phyloP scores from a whole-genome alignment of 2,888 invertebrate genomes.

The Sericinus montela region DNA sequence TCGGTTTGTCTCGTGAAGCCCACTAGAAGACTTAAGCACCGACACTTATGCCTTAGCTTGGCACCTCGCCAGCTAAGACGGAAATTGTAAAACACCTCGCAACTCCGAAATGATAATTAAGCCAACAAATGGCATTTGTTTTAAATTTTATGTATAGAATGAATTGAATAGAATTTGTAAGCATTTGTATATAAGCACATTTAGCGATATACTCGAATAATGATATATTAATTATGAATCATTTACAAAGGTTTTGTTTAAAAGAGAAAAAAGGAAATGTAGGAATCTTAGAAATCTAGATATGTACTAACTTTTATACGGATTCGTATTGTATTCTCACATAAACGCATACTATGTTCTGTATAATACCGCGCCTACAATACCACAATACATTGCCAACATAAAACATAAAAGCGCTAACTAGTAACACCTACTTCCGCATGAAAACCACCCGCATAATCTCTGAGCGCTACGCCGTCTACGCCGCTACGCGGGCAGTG shows the following conservation, averaged over 20 bases:
- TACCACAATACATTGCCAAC: conserved; percentile 3
- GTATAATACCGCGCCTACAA: conserved; percentile 4
- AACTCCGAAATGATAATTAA: background rate
- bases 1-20: background rate
- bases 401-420: conserved; percentile 14
- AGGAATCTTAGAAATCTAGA: too few relatives aligned
- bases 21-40: background rate
- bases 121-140: too few relatives aligned
- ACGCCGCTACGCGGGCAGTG: conserved; percentile 55
- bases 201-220: too few relatives aligned
- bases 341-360: conserved; percentile 17
- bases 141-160: too few relatives aligned
- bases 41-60: conserved; percentile 5
- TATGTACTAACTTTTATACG: too few relatives aligned
- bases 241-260: too few relatives aligned
- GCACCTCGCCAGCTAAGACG: conserved; percentile 1
- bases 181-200: too few relatives aligned
- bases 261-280: too few relatives aligned
- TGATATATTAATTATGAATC: too few relatives aligned
- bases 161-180: too few relatives aligned
- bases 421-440: conserved; percentile 28
- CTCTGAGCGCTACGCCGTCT: conserved; percentile 31
- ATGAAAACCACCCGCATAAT: conserved; percentile 20
- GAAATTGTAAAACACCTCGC: background rate
- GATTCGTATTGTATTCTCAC: too few relatives aligned